Conservation (phyloP, 2,888 invertebrate species). For the Rambutsinella grinnellia region DNA sequence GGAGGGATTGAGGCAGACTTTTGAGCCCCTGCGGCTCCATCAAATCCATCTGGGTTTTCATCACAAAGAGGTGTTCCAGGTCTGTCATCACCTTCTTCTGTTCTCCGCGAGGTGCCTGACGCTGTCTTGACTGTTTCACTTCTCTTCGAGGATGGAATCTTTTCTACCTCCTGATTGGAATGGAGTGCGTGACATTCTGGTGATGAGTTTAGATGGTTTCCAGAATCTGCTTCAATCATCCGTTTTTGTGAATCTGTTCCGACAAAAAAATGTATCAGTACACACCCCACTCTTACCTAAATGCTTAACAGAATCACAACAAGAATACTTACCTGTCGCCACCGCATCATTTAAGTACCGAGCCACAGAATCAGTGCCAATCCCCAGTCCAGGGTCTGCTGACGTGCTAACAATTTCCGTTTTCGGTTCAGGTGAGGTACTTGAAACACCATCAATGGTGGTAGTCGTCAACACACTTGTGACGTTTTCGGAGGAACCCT, state of each 20-base stretch:
- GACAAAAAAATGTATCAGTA: background rate
- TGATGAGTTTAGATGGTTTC: slow-evolving; percentile 56
- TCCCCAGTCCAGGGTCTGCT: slow-evolving; percentile 63
- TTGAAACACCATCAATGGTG: slow-evolving; percentile 63
- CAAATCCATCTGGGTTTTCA: slow-evolving; percentile 81
- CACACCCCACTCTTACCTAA: background rate
- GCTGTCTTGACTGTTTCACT: slow-evolving; percentile 19
- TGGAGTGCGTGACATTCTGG: slow-evolving; percentile 53
- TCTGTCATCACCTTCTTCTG: slow-evolving; percentile 78
- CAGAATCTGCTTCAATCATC: slow-evolving; percentile 63
- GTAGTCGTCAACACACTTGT: slow-evolving; percentile 47
- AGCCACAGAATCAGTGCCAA: slow-evolving; percentile 47
- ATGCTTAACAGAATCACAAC: background rate
- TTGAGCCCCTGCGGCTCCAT: slow-evolving; percentile 46
- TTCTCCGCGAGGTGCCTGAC: slow-evolving; percentile 69
- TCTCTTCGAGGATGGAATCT: slow-evolving; percentile 63
- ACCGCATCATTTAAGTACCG: slow-evolving; percentile 45
- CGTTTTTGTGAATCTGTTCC: slow-evolving; percentile 59
- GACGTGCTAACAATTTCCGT: slow-evolving; percentile 66
- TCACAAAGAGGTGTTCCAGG: slow-evolving; percentile 89
- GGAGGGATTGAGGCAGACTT: background rate
- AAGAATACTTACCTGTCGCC: slow-evolving; percentile 40
- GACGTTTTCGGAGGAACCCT: slow-evolving; percentile 42
- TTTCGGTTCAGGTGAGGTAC: slow-evolving; percentile 66
- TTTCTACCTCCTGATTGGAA: slow-evolving; percentile 69